Evolutionary conservation across 2,797 vertebrate species (phyloP), one percentile per base, ranked within the genome.

Genomic region (Otolemur crassicaudatus): DNA sequence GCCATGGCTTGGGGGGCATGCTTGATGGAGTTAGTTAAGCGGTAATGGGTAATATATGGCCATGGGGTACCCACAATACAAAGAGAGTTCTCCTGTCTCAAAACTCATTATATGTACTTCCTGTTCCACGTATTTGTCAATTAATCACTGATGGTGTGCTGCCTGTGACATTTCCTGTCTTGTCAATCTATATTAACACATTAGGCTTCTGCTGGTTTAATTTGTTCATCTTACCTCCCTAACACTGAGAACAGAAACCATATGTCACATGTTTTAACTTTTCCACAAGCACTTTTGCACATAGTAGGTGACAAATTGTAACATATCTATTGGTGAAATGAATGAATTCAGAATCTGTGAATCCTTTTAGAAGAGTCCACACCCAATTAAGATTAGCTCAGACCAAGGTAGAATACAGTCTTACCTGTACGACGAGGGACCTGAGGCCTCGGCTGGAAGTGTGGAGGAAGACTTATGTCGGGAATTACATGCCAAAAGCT

Each of bases 101-200:
- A 58, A 94, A 65, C 69, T 82, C 94, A 91, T 94, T 94, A 77
- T 43, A 63, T 25, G 67, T 85, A 83, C 60, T 94, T 96, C 89
- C 93, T 84, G 53, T 93, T 93, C 43, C 80, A 80, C 63, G 86
- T 58, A 87, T 94, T 93, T 91, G 58, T 13, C 75, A 82, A 88
- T 86, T 94, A 95, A 82, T 95, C 93, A 95, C 20, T 81, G 75
- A 75, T 83, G 69, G 53, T 49, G 53, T 31, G 75, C 19, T 27
- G 19, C 79, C 69, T 69, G 6, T 93, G 80, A 93, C 90, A 80
- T 67, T 73, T 89, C n/a, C 43, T 69, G 43, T 91, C 89, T 92
- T 70, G 75, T 91, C 91, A 60, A 83, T 86, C 77, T 92, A 27
- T 75, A 79, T 73, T 72, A 58, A 79, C 49, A 83, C 49, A 75